Conservation (phyloP, 2,888 invertebrate genomes). For the Dioctria rufipes region DNA sequence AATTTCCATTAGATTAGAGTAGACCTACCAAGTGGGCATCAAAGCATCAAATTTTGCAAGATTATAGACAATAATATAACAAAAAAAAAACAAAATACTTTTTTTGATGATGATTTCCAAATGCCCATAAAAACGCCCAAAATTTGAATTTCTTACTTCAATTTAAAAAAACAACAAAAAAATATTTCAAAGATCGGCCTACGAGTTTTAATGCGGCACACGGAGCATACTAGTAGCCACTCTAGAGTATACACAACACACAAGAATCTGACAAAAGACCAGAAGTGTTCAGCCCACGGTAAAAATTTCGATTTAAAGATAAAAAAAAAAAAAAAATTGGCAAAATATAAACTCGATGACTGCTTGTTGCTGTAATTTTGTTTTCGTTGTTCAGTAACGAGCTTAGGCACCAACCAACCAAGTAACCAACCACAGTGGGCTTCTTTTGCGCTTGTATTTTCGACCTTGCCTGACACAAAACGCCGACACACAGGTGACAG, state of each 20-base stretch:
- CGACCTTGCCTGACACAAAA: constrained; percentile 53
- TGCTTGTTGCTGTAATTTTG: not conserved
- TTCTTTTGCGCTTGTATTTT: constrained; percentile 43
- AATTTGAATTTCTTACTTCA: constrained; percentile 16
- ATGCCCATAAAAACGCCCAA: constrained; percentile 31
- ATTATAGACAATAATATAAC: not conserved
- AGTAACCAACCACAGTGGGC: constrained; percentile 12
- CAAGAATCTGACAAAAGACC: constrained; percentile 29
- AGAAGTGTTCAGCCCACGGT: constrained; percentile 41
- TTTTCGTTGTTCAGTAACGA: not conserved
- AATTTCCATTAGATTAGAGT: not conserved
- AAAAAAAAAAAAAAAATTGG: constrained; percentile 28
- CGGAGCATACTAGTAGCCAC: not conserved
- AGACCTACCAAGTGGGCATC: constrained; percentile 11
- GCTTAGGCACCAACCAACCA: not conserved
- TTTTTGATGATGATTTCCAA: not conserved
- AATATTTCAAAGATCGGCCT: constrained; percentile 27
- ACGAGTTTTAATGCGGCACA: constrained; percentile 8
- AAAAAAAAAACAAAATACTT: no score
- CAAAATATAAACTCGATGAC: constrained; percentile 13
- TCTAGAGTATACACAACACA: no score
- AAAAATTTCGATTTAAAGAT: constrained; percentile 28
- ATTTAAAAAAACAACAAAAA: not conserved
- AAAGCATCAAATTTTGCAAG: constrained; percentile 22
- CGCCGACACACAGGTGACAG: constrained; percentile 57